Percentiles rank a stretch among this genome's conserved stretches.
phyloP scores from a whole-genome alignment of 2,113 vertebrate species.

The Myotis brandtii region DNA sequence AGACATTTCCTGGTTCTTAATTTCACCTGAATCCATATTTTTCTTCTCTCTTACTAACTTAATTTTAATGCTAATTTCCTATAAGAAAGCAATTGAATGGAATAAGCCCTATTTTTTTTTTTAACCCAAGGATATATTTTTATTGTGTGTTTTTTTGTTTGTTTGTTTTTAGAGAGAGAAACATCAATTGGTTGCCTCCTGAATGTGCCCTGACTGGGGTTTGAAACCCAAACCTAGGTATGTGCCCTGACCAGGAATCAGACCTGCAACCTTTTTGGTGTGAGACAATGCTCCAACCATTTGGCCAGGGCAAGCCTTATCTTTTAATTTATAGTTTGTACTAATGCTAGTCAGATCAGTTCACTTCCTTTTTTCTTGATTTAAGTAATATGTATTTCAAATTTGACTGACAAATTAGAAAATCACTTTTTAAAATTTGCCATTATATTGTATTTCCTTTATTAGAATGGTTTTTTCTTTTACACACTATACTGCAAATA shows the following conservation, averaged over 20 bases:
- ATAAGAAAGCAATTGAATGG: constrained; percentile 5
- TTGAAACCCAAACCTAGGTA: neutral
- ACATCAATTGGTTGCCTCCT: neutral
- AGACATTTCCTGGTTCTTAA: neutral
- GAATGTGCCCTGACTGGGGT: neutral
- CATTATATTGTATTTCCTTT: neutral
- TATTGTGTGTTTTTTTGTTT: neutral
- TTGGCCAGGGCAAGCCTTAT: neutral
- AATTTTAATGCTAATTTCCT: constrained; percentile 39
- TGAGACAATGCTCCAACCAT: neutral
- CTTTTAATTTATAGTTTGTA: constrained; percentile 32
- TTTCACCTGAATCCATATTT: constrained; percentile 2
- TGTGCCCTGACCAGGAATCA: neutral
- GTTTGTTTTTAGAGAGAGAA: neutral
- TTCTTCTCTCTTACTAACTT: neutral
- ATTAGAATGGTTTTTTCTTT: constrained; percentile 47
- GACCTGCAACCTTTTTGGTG: neutral
- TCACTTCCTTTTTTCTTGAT: neutral
- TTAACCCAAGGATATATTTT: neutral
- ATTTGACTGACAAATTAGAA: constrained; percentile 41
- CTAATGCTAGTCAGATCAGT: neutral
- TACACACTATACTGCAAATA: neutral
- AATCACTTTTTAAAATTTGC: constrained; percentile 18
- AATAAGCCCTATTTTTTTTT: neutral
- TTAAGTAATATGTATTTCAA: constrained; percentile 30